Percentiles rank a stretch among this genome's conserved stretches.
phyloP scores from a whole-genome alignment of 2,113 vertebrate genomes.

The Fregata magnificens region DNA sequence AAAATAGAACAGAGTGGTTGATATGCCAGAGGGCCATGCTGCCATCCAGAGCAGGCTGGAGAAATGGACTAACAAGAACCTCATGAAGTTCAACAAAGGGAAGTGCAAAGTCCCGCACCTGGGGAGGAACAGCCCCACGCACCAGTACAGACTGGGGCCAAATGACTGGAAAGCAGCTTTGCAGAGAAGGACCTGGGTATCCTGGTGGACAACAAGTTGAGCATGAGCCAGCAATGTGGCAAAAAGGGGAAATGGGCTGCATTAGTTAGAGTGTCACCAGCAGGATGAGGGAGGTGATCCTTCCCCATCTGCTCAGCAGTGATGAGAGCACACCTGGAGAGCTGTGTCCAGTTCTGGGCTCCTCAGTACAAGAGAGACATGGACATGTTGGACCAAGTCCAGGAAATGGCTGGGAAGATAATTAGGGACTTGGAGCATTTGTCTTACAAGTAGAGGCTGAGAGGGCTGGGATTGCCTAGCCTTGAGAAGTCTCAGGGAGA shows the following conservation, averaged over 20 bases:
- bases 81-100: not conserved
- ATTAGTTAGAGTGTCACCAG: not conserved
- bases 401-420: not conserved
- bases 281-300: not conserved
- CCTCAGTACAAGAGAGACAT: not conserved
- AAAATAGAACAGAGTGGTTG: not conserved
- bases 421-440: not conserved
- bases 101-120: fast-evolving
- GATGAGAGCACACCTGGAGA: not conserved
- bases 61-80: not conserved
- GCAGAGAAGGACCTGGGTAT: not conserved
- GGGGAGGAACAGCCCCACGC: not conserved
- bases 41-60: not conserved
- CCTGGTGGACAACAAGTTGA: not conserved
- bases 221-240: not conserved
- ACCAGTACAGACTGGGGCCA: not conserved
- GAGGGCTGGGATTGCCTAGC: not conserved
- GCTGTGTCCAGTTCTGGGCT: not conserved
- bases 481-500: not conserved
- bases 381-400: not conserved
- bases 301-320: not conserved
- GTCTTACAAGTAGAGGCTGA: not conserved
- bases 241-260: not conserved
- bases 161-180: not conserved
- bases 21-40: not conserved